Evolutionary conservation across 1,140 invertebrate genomes (phyloP).

Genomic region (Kradibia gibbosae): DNA sequence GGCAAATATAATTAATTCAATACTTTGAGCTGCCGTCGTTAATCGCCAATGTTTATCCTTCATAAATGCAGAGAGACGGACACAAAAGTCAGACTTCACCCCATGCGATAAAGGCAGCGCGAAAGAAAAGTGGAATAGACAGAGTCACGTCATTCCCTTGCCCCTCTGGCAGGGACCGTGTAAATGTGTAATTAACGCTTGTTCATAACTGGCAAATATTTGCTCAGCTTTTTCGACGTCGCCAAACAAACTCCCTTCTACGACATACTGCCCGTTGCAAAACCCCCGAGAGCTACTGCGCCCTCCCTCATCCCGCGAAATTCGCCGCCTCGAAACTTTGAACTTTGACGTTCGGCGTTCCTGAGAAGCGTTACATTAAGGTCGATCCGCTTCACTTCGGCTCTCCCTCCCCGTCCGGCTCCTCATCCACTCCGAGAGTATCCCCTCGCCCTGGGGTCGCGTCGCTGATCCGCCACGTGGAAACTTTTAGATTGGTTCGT

Average conservation of each 20-base stretch:
- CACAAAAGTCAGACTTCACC: background rate
- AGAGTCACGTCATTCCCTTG: background rate
- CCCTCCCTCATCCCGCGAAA: background rate
- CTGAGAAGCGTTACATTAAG: slow-evolving; percentile 46
- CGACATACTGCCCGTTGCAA: background rate
- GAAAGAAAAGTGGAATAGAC: background rate
- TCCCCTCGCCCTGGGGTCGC: background rate
- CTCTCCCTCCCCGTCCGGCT: background rate
- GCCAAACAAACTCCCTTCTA: slow-evolving; percentile 23
- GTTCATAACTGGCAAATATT: slow-evolving; percentile 48
- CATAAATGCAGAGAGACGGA: background rate
- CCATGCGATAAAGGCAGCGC: background rate
- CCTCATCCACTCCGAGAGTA: too few species aligned
- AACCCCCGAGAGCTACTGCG: background rate
- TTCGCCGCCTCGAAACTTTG: slow-evolving; percentile 32
- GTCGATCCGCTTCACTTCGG: slow-evolving; percentile 9
- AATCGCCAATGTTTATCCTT: background rate
- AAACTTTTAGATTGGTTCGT: slow-evolving; percentile 58
- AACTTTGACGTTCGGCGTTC: slow-evolving; percentile 40
- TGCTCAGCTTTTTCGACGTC: slow-evolving; percentile 33
- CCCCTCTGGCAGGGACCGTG: background rate
- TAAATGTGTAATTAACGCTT: slow-evolving; percentile 29
- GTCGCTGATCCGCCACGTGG: slow-evolving; percentile 25
- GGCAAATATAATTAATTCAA: background rate
- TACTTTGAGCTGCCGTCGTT: background rate